Conservation (phyloP, 35 echinoderm and acorn worm species). For the Apostichopus californicus region DNA sequence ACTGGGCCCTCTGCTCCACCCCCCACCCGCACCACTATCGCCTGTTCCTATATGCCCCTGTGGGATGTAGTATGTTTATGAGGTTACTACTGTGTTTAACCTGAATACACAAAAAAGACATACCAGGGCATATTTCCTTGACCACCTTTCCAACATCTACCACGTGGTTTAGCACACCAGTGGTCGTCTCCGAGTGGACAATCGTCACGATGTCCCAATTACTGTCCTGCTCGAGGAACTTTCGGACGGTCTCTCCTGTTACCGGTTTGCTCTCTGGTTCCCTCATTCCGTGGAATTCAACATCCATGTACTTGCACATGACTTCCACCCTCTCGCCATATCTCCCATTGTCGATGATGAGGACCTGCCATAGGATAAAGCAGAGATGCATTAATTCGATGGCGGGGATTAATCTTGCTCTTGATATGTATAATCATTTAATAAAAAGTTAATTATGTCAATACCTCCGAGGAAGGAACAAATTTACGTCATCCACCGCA, state of each 20-base stretch:
- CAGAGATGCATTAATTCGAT: too few species aligned
- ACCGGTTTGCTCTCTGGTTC: constrained; percentile 66
- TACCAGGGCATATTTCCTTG: constrained; percentile 74
- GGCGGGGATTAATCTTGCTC: too few species aligned
- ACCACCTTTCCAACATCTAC: constrained; percentile 73
- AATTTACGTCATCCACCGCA: too few species aligned
- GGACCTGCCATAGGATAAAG: constrained; percentile 47
- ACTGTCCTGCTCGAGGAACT: constrained; percentile 52
- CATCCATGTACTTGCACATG: constrained; percentile 35
- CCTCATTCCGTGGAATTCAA: constrained; percentile 46
- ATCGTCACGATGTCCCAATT: constrained; percentile 74
- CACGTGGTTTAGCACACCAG: constrained; percentile 78
- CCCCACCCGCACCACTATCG: too few species aligned
- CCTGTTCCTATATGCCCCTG: too few species aligned
- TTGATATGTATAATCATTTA: too few species aligned
- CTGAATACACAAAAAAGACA: too few species aligned
- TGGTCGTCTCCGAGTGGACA: constrained; percentile 86
- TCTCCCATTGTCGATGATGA: constrained; percentile 77
- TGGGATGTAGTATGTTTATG: too few species aligned
- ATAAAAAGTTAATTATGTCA: too few species aligned
- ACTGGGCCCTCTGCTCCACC: too few species aligned
- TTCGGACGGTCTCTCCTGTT: constrained; percentile 39
- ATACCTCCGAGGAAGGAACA: too few species aligned
- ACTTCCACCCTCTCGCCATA: constrained; percentile 72
- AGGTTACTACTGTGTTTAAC: too few species aligned